Evolutionary conservation across 1,140 invertebrate species (phyloP).

Genomic region (Trichomalopsis sarcophagae): DNA sequence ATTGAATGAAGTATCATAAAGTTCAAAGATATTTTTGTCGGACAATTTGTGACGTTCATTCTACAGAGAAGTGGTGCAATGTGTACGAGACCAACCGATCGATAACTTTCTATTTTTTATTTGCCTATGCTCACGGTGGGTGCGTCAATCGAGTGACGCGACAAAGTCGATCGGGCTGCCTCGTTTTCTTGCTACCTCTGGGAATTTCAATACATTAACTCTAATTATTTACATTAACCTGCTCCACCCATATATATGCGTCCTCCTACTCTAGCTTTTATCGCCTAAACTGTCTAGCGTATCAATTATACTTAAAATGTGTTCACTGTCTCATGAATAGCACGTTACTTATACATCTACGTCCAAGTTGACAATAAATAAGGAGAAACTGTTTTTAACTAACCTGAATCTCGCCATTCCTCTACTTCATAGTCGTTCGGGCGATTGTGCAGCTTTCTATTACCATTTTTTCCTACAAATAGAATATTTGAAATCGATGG

Average conservation of each 20-base stretch:
- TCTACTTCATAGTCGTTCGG: conserved; percentile 77
- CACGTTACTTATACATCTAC: no score
- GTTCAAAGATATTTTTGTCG: no score
- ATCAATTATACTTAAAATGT: no score
- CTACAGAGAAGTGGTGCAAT: not conserved
- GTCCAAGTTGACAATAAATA: not conserved
- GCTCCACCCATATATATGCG: not conserved
- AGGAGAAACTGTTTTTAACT: conserved; percentile 60
- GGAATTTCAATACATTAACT: conserved; percentile 4
- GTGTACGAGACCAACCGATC: not conserved
- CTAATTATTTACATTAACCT: conserved; percentile 50
- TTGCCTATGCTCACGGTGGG: conserved; percentile 29
- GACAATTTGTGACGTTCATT: no score
- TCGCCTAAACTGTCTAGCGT: no score
- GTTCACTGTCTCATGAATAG: no score
- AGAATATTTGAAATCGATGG: not conserved
- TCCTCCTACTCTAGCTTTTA: no score
- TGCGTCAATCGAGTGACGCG: conserved; percentile 50
- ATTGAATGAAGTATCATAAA: no score
- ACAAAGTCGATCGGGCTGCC: conserved; percentile 2
- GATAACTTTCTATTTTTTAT: conserved; percentile 32
- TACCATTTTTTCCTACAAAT: conserved; percentile 65
- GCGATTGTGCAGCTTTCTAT: conserved; percentile 67
- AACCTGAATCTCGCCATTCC: conserved; percentile 78
- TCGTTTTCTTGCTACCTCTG: not conserved